Evolutionary conservation across 2,797 vertebrate genomes (phyloP), one percentile per base, ranked within the genome.

Genomic region (Pantherophis vulpinus): DNA sequence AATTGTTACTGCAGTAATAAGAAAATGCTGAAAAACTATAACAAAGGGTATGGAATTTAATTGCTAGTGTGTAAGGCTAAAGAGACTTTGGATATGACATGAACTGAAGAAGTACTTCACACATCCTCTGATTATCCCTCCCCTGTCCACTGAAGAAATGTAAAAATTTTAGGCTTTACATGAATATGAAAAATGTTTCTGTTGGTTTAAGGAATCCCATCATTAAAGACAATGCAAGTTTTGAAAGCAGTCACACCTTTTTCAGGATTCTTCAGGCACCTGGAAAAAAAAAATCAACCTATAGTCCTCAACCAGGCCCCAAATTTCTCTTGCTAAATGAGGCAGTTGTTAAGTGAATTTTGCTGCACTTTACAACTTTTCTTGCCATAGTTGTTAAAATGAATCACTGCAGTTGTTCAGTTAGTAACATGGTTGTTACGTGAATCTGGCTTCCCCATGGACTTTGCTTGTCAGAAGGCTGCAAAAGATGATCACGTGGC

Each of bases 1-100:
- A 83, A 94, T 79, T 79, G 51, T 23, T 13, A 29, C 47, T 90
- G 47, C 74, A 92, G 79, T 59, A 83, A 93, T 54, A 61, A 93
- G 83, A 86, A 89, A 89, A 83, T 90, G 86, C 6, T 23, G 94
- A 92, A 93, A 1, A 18, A 88, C 74, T 16, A 37, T 47, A 89
- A 89, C 18, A n/a, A 42, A 58, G 10, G 27, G 20, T 61, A 42
- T 23, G 60, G 59, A 88, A 90, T 51, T 93, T 66, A n/a, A 79
- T 88, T 89, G 32, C 70, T 93, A 96, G 93, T 94, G 91, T 93
- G 32, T 37, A 42, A 23, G 3, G 18, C 74, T 47, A 83, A 83
- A 47, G 1, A 83, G 42, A 47, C 37, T 83, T 47, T 25, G 74
- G 74, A 47, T 47, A 11, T 83, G 37, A 83, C 4, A 2, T 23